These are phyloP conservation scores for Netelia fuscicornis DNA, from an alignment of 2,888 invertebrate genomes.

Conservation along the genomic window DNA sequence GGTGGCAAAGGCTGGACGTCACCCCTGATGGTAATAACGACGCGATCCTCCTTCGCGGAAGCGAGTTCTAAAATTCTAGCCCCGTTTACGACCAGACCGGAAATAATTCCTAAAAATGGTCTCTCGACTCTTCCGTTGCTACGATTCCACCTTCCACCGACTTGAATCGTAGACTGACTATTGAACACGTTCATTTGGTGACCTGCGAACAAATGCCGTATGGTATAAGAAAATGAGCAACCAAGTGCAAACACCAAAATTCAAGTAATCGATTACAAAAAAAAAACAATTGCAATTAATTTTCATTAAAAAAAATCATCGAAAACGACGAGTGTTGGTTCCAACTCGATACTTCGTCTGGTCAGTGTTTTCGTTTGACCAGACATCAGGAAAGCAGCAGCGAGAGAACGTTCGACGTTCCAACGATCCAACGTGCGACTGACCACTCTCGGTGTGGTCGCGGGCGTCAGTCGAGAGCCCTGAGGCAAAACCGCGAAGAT, in stretches of 20 bases:
- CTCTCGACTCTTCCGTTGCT: slow-evolving; percentile 90
- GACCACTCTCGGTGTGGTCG: slow-evolving; percentile 60
- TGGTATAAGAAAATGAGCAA: slow-evolving; percentile 10
- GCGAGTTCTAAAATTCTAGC: slow-evolving; percentile 94
- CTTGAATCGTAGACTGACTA: slow-evolving; percentile 94
- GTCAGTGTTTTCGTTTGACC: slow-evolving; percentile 81
- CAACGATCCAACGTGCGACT: slow-evolving; percentile 58
- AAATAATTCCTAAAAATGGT: slow-evolving; percentile 94
- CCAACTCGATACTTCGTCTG: slow-evolving; percentile 71
- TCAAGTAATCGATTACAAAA: background rate
- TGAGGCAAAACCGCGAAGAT: slow-evolving; percentile 6
- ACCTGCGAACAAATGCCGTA: slow-evolving; percentile 72
- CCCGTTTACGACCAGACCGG: slow-evolving; percentile 96
- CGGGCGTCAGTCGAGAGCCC: slow-evolving; percentile 1
- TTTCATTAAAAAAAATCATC: background rate
- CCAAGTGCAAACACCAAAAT: background rate
- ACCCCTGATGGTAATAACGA: slow-evolving; percentile 89
- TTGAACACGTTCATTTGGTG: slow-evolving; percentile 94
- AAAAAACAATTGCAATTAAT: background rate
- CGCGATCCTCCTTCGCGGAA: slow-evolving; percentile 92
- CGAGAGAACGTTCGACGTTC: slow-evolving; percentile 26
- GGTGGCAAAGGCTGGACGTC: slow-evolving; percentile 91
- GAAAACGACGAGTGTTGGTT: background rate
- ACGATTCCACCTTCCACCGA: slow-evolving; percentile 93
- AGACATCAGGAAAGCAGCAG: slow-evolving; percentile 77